Evolutionary conservation across 2,797 vertebrate genomes (phyloP).

Genomic region (Rhyacichthys aspro): DNA sequence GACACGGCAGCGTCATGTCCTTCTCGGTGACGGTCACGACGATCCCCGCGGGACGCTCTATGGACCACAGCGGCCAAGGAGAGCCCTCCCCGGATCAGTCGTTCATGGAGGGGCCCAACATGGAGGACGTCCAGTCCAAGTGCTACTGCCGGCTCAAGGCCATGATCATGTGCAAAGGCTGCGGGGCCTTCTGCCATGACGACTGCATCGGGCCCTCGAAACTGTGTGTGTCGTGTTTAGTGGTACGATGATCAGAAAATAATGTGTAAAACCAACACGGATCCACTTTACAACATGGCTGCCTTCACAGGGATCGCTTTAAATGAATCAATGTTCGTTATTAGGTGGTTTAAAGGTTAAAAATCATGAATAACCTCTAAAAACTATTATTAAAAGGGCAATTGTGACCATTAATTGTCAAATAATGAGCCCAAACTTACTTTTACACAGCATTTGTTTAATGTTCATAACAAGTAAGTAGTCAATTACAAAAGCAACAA

Average conservation of each 20-base stretch:
- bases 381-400: too few relatives aligned
- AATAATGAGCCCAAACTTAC: too few relatives aligned
- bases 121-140: slow-evolving; percentile 90
- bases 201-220: slow-evolving; percentile 98
- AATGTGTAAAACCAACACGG: background rate
- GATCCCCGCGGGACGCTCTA: slow-evolving; percentile 86
- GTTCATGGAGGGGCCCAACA: slow-evolving; percentile 81
- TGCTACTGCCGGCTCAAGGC: slow-evolving; percentile 98
- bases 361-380: too few relatives aligned
- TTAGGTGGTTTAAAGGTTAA: too few relatives aligned
- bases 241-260: slow-evolving; percentile 86
- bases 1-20: slow-evolving; percentile 92
- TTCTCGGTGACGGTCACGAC: slow-evolving; percentile 98
- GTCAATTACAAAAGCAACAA: too few relatives aligned
- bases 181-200: slow-evolving; percentile 97
- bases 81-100: slow-evolving; percentile 86
- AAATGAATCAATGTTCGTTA: too few relatives aligned
- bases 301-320: background rate
- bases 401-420: too few relatives aligned
- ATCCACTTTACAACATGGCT: background rate
- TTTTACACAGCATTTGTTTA: too few relatives aligned
- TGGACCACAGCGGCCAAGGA: slow-evolving; percentile 72
- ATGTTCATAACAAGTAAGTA: too few relatives aligned
- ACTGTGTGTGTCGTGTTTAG: slow-evolving; percentile 96
- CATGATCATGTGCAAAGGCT: slow-evolving; percentile 99